Evolutionary conservation across 2,797 vertebrate genomes (phyloP), one percentile per base, ranked within the genome.

Genomic region (Naso thynnoides): DNA sequence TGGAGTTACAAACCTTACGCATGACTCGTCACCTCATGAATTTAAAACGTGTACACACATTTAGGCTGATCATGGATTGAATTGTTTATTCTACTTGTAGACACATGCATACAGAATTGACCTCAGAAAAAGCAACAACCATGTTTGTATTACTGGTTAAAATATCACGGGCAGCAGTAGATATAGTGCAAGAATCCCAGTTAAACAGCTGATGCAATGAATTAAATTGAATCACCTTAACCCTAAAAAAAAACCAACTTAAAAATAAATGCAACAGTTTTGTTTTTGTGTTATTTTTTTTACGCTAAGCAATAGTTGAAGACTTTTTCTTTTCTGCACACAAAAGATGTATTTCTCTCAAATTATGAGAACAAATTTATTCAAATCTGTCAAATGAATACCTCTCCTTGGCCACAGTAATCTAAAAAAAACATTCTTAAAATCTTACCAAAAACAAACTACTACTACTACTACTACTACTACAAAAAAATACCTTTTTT

Each of bases 81-180:
- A 42, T 58, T 52, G 18, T 55, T 59, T 76, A 70, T 76, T 73
- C 48, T 68, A 27, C 49, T 26, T 10, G 2, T 29, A 38, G 19
- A 53, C 14, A 31, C 14, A 58, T 13, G 8, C 71, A 67, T 31
- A 57, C 14, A 0, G 21, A 52, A 19, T 1, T 1, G 1, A 31
- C 36, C 3, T 65, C 4, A 58, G 9, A n/a, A 21, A 60, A 19
- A 24, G 23, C 0, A 21, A 21, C 23, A 60, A 15, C 14, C 58
- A 7, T 27, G 45, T 56, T 33, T 23, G 18, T 44, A 53, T 36
- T 18, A 47, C 50, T 29, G 4, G 8, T 42, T 72, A 5, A 48
- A 54, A 42, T 39, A 5, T 62, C 9, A 38, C 19, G 7, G 16
- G 19, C 33, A 70, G 55, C 5, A 50, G 33, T 8, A 53, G 47